Evolutionary conservation across 2,113 vertebrate genomes (phyloP).

Genomic region (Melanocharis versteri): DNA sequence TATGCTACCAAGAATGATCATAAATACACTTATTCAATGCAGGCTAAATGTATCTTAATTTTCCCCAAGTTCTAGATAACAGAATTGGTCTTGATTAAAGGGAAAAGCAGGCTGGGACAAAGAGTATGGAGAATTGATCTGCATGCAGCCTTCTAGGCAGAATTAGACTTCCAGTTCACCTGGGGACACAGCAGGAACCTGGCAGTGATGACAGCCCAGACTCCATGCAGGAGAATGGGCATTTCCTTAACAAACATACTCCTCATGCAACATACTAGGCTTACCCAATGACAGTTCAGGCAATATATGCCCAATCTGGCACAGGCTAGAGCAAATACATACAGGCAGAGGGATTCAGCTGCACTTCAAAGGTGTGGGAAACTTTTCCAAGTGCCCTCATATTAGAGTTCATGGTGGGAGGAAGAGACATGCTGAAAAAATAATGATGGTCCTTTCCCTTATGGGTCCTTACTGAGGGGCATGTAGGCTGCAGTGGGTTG

Average conservation of each 20-base stretch:
- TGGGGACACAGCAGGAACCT: neutral
- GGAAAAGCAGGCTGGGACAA: neutral
- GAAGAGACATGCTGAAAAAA: neutral
- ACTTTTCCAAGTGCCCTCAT: neutral
- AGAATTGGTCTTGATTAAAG: slow-evolving; percentile 11
- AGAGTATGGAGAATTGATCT: neutral
- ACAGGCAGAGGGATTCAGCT: neutral
- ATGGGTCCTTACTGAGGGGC: neutral
- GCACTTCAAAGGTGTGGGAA: neutral
- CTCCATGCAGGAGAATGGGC: neutral
- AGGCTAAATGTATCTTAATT: neutral
- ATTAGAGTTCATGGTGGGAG: neutral
- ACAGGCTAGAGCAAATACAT: neutral
- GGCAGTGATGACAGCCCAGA: neutral
- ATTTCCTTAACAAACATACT: neutral
- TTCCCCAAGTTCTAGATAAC: neutral
- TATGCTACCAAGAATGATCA: neutral
- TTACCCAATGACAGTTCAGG: neutral
- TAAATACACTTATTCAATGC: neutral
- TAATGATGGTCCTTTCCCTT: neutral
- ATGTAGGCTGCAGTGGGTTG: neutral
- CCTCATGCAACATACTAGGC: neutral
- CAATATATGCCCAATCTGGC: neutral
- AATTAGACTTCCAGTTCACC: neutral
- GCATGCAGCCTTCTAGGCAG: neutral